A percentile compares a stretch with the other conserved stretches of the same genome.
These are phyloP conservation scores for Molothrus aeneus DNA, from an alignment of 2,797 vertebrate genomes.

Conservation along the genomic window DNA sequence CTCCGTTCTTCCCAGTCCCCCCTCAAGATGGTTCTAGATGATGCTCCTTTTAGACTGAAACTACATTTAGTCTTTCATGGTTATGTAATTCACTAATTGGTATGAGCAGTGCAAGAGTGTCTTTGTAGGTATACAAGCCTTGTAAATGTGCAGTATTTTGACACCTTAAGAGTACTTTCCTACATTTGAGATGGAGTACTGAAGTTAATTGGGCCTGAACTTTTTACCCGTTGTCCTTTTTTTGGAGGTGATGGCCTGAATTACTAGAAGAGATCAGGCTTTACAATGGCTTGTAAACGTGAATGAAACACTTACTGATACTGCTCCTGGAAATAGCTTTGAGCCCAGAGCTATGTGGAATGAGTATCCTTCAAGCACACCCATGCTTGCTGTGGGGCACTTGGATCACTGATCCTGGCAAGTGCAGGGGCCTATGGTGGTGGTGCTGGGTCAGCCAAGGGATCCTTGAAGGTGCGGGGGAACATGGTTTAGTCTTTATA, in stretches of 20 bases:
- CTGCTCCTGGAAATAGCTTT: neutral
- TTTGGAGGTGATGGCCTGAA: neutral
- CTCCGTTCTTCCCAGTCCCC: fast-evolving
- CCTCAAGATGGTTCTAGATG: neutral
- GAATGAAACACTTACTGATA: neutral
- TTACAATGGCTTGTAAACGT: neutral
- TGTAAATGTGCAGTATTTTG: neutral
- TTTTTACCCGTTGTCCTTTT: fast-evolving
- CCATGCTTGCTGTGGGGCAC: fast-evolving
- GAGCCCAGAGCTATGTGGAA: neutral
- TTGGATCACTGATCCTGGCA: neutral
- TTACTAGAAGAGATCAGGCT: neutral
- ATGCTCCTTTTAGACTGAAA: neutral
- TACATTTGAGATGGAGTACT: neutral
- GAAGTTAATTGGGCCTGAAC: neutral
- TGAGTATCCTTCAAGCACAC: neutral
- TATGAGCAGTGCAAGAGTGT: neutral
- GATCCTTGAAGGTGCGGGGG: neutral
- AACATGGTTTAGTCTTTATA: fast-evolving
- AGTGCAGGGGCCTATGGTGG: neutral
- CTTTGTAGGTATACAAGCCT: neutral
- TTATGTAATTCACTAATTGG: neutral
- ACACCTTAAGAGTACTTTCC: neutral
- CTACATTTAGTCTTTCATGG: neutral
- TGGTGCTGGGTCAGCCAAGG: neutral